Percentiles rank a stretch among this genome's conserved stretches.
Evolutionary conservation across 2,113 vertebrate genomes (phyloP).

Genomic region (Cepphus grylle): DNA sequence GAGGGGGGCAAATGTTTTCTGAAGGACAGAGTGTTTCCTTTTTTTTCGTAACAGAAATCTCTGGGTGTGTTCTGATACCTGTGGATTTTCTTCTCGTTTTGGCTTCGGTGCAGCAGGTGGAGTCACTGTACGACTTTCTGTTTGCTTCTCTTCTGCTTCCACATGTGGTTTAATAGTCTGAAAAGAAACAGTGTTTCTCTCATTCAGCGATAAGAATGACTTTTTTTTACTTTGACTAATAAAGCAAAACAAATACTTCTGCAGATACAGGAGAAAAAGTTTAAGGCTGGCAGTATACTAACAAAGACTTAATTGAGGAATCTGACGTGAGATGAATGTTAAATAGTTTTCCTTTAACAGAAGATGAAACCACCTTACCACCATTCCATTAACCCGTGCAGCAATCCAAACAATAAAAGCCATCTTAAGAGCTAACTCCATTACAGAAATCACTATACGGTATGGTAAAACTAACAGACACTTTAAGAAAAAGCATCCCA

Average conservation of each 20-base stretch:
- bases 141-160: constrained; percentile 83
- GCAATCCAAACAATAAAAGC: background rate
- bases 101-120: constrained; percentile 86
- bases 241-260: background rate
- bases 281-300: background rate
- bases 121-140: constrained; percentile 80
- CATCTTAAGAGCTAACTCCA: background rate
- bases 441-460: background rate
- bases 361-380: background rate
- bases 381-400: background rate
- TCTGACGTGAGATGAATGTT: background rate
- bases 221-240: background rate
- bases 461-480: background rate
- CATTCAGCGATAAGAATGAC: background rate
- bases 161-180: constrained; percentile 87
- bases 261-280: background rate
- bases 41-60: background rate
- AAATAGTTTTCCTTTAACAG: constrained; percentile 5
- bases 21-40: background rate
- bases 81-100: constrained; percentile 94
- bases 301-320: constrained; percentile 6
- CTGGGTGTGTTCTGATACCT: constrained; percentile 75
- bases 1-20: background rate
- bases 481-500: background rate
- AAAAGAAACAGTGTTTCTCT: constrained; percentile 43